Percentiles rank a stretch among this genome's conserved stretches.
These are phyloP conservation scores for Hapalemur alaotrensis DNA, from an alignment of 2,797 vertebrate species.

Conservation along the genomic window DNA sequence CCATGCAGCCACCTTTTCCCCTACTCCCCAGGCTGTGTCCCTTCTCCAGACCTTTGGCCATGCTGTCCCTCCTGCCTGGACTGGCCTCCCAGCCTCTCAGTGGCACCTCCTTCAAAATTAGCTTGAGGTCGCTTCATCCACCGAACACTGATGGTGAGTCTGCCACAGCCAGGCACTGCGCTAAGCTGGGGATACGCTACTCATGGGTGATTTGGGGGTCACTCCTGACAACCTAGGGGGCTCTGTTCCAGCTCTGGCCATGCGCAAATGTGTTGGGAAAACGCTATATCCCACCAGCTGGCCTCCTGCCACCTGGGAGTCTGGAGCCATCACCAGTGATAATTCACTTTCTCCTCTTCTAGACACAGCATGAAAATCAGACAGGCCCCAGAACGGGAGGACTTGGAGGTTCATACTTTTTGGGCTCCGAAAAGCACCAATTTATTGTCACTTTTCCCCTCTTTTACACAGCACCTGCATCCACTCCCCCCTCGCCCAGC, in stretches of 20 bases:
- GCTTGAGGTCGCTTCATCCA: neutral
- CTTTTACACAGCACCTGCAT: neutral
- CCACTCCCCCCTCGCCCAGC: neutral
- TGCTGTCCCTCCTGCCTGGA: neutral
- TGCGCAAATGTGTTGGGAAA: neutral
- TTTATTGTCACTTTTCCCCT: neutral
- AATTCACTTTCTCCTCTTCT: neutral
- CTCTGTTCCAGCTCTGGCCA: neutral
- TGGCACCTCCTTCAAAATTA: neutral
- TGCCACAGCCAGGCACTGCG: fast-evolving
- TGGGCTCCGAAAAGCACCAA: neutral
- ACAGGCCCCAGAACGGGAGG: neutral
- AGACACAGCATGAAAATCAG: neutral
- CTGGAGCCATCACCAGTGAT: neutral
- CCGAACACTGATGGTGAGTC: neutral
- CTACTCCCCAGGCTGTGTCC: neutral
- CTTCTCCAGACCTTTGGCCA: neutral
- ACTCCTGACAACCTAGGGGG: neutral
- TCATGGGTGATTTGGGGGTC: neutral
- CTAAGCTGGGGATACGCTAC: neutral
- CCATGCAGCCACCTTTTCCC: too few species aligned
- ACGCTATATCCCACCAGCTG: neutral
- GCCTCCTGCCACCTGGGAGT: neutral
- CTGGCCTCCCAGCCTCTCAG: neutral
- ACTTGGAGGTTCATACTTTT: neutral